These are phyloP conservation scores for Steinernema feltiae DNA, from an alignment of 1,140 invertebrate species.

Conservation along the genomic window DNA sequence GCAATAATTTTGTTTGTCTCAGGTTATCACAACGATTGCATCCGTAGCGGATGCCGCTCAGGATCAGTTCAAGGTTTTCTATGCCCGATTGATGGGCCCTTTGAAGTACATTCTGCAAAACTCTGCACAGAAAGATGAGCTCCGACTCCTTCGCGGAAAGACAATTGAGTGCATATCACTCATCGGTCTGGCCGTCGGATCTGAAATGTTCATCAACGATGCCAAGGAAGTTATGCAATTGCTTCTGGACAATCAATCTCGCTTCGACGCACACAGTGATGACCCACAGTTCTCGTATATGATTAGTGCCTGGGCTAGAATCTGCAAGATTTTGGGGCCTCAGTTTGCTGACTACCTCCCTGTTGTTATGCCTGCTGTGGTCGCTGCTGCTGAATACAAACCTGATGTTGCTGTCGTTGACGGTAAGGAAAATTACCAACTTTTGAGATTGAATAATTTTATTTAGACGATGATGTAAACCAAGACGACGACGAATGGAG, in stretches of 20 bases:
- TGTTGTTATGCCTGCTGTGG: slow-evolving; percentile 90
- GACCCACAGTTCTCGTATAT: slow-evolving; percentile 88
- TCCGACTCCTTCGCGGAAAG: slow-evolving; percentile 75
- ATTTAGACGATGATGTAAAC: slow-evolving; percentile 64
- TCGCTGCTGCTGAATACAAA: slow-evolving; percentile 88
- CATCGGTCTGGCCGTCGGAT: slow-evolving; percentile 92
- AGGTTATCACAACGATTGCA: slow-evolving; percentile 84
- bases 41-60: slow-evolving; percentile 97
- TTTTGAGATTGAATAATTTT: neutral
- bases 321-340: slow-evolving; percentile 91
- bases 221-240: slow-evolving; percentile 94
- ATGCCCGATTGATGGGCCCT: slow-evolving; percentile 74
- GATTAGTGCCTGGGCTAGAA: slow-evolving; percentile 95
- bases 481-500: slow-evolving; percentile 92
- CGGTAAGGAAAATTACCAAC: slow-evolving; percentile 64
- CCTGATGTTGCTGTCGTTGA: slow-evolving; percentile 93
- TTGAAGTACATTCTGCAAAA: slow-evolving; percentile 95
- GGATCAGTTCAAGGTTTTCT: slow-evolving; percentile 79
- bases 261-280: slow-evolving; percentile 72
- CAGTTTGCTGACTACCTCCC: slow-evolving; percentile 94
- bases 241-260: slow-evolving; percentile 78
- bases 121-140: slow-evolving; percentile 64
- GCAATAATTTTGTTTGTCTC: slow-evolving; percentile 83
- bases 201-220: slow-evolving; percentile 86
- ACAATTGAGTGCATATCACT: slow-evolving; percentile 97